Conservation (phyloP, 2,797 vertebrate species). For the Alauda arvensis region DNA sequence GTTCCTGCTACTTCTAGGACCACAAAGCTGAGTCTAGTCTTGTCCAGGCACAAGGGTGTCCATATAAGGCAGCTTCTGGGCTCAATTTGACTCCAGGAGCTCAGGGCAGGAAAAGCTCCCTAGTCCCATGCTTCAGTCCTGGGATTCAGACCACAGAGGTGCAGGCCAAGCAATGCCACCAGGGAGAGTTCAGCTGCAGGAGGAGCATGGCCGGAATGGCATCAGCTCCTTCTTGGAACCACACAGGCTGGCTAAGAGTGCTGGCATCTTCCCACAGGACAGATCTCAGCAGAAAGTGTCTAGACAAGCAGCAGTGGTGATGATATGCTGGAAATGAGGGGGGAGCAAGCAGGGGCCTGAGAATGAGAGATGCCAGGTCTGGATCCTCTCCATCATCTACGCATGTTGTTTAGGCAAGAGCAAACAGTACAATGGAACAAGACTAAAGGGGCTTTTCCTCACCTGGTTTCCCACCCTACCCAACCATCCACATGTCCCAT, state of each 20-base stretch:
- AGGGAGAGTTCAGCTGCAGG: background rate
- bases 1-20: background rate
- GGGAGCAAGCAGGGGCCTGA: background rate
- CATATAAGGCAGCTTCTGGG: background rate
- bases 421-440: background rate
- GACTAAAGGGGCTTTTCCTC: background rate
- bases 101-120: background rate
- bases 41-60: background rate
- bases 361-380: background rate
- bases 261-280: background rate
- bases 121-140: background rate
- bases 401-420: background rate
- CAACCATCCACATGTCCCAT: background rate
- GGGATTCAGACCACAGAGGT: background rate
- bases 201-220: background rate
- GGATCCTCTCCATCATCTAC: background rate
- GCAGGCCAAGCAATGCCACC: background rate
- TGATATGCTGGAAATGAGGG: background rate
- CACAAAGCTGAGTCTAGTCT: background rate
- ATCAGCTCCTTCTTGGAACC: background rate
- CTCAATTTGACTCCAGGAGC: background rate
- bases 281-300: background rate
- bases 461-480: background rate
- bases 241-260: background rate
- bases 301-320: background rate